These are phyloP conservation scores for Drosophila paranaensis DNA, from an alignment of 2,888 invertebrate genomes.

Conservation along the genomic window DNA sequence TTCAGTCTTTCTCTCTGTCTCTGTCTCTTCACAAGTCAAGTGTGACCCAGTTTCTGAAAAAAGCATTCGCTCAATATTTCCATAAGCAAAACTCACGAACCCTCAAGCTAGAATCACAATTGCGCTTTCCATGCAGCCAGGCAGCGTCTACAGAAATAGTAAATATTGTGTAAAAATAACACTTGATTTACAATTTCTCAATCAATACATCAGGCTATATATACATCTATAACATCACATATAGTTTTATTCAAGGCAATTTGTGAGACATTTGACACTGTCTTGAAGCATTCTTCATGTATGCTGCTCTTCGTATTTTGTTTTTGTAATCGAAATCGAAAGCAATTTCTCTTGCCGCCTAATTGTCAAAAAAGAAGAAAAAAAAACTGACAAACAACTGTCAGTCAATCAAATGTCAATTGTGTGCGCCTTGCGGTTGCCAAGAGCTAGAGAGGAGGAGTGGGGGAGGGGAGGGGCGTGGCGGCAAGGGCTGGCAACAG, in stretches of 20 bases:
- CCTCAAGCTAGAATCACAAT: conserved; percentile 10
- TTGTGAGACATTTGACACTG: conserved; percentile 41
- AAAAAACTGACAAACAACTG: conserved; percentile 71
- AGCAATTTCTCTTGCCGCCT: conserved; percentile 76
- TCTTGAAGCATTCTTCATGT: conserved; percentile 15
- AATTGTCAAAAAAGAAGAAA: conserved; percentile 72
- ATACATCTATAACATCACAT: not conserved
- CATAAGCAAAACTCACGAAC: conserved; percentile 17
- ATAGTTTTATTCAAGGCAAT: conserved; percentile 46
- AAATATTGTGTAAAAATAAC: conserved; percentile 59
- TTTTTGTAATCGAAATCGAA: conserved; percentile 65
- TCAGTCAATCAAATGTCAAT: conserved; percentile 78
- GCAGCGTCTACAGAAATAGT: conserved; percentile 41
- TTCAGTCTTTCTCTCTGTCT: not conserved
- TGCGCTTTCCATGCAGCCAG: conserved; percentile 24
- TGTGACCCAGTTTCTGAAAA: conserved; percentile 63
- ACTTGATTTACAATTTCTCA: conserved; percentile 54
- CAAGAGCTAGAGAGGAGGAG: not conserved
- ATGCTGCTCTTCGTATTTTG: not conserved
- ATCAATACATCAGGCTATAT: conserved; percentile 47
- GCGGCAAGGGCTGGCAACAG: conserved; percentile 34
- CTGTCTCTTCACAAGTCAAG: conserved; percentile 47
- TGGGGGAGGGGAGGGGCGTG: not conserved
- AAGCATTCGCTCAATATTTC: conserved; percentile 37
- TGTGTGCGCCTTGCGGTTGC: conserved; percentile 58